Evolutionary conservation across 2,113 vertebrate genomes (phyloP).

Genomic region (Python bivittatus): DNA sequence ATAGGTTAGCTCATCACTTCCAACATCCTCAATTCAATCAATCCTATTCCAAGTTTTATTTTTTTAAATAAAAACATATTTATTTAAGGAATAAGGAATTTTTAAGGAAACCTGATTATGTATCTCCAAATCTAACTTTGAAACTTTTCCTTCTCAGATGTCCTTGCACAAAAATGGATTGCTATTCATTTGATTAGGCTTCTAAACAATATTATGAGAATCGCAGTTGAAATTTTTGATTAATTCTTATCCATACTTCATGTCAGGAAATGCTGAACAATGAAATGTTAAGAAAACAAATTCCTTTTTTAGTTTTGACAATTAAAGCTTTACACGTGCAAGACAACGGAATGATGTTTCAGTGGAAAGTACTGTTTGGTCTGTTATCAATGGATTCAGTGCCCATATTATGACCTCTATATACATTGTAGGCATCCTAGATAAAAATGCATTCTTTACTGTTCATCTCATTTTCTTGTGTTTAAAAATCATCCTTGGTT

Average conservation of each 20-base stretch:
- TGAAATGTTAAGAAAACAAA: neutral
- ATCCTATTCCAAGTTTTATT: neutral
- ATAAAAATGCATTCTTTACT: neutral
- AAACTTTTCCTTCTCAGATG: neutral
- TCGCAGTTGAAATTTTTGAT: slow-evolving; percentile 22
- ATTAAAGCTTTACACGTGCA: slow-evolving; percentile 22
- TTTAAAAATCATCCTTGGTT: slow-evolving; percentile 42
- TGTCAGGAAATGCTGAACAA: slow-evolving; percentile 18
- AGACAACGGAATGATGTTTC: slow-evolving; percentile 12
- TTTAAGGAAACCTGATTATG: neutral
- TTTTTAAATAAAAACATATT: too few species aligned
- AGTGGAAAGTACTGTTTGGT: slow-evolving; percentile 1
- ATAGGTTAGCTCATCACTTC: neutral
- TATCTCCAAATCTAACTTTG: neutral
- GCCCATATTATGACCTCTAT: slow-evolving; percentile 3
- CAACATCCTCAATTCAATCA: neutral
- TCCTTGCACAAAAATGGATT: neutral
- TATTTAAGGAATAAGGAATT: too few species aligned
- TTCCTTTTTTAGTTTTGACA: slow-evolving; percentile 22
- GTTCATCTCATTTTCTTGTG: slow-evolving; percentile 35
- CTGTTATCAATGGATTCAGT: neutral
- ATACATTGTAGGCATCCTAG: slow-evolving; percentile 12
- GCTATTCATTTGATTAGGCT: neutral
- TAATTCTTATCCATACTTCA: slow-evolving; percentile 15
- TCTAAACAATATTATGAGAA: neutral